Evolutionary conservation across 2,888 invertebrate genomes (phyloP), one percentile per base, ranked within the genome.

Genomic region (Schizaphis graminum): DNA sequence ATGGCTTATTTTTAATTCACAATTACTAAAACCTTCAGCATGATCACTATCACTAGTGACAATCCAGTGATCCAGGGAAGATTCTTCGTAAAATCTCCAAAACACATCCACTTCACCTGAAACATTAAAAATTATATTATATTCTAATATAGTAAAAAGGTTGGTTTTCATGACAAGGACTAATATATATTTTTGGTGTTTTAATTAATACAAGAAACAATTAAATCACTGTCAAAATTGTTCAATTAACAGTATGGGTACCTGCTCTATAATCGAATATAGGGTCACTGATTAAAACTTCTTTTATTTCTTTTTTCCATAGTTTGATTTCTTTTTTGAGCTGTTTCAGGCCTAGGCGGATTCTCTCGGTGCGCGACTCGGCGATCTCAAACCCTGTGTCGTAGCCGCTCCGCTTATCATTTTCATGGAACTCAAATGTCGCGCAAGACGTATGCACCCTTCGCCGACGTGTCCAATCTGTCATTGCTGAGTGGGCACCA

Each of bases 1-100:
- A 67, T 96, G 96, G 95, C 97, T 98, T 95, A 98, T 94, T 26
- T 94, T 93, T 44, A 95, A 94, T n/a, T 95, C 57, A 89, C 95
- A 95, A 35, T 94, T 95, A 26, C 96, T 96, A 92, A 94, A 97
- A 0, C 99, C 99, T 95, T 98, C 97, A 94, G 97, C 97, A 95
- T 98, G 97, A 96, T 99, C 98, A 94, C 97, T 97, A 95, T 99
- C 99, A 93, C 97, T 96, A 0, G 98, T 97, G 0, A 97, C 97
- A 35, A 97, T 96, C 97, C 98, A 98, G 86, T 97, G 96, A 2
- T 98, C 96, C 8, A 98, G 95, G 1, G 97, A 96, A 47, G 97
- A 96, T 0, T 96, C 96, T 84, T 97, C 96, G 95, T 97, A 96
- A 96, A 99, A 98, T 95, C 97, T 97, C 97, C 98, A 98, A 2